A percentile compares a stretch with the other conserved stretches of the same genome.
Evolutionary conservation across 2,113 vertebrate species (phyloP).

Genomic region (Corapipo altera): DNA sequence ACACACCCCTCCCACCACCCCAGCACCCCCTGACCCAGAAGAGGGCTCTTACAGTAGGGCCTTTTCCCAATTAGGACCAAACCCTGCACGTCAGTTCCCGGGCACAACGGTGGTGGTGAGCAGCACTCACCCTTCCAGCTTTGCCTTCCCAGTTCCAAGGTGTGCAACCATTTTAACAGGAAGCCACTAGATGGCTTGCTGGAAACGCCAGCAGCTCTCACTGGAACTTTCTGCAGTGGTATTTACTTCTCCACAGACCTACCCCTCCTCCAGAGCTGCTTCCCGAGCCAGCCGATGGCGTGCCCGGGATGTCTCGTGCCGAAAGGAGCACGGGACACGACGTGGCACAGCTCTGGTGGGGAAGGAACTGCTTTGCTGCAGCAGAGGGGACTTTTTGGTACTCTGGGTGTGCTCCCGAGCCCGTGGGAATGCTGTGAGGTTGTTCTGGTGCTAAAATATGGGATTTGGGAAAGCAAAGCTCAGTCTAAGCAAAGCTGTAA

Average conservation of each 20-base stretch:
- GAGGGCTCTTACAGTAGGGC: background rate
- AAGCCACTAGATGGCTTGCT: conserved; percentile 67
- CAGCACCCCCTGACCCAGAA: background rate
- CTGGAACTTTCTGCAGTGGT: conserved; percentile 32
- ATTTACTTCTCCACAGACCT: background rate
- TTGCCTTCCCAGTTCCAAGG: background rate
- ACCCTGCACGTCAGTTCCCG: rapidly evolving
- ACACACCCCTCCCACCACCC: background rate
- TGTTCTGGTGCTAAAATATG: background rate
- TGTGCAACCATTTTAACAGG: background rate
- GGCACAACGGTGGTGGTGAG: rapidly evolving
- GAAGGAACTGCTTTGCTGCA: background rate
- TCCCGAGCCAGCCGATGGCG: rapidly evolving
- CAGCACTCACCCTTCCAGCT: background rate
- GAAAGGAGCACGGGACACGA: background rate
- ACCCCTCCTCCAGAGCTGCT: background rate
- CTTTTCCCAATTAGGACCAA: background rate
- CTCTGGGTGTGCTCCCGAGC: background rate
- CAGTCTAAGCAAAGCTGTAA: background rate
- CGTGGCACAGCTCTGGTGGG: background rate
- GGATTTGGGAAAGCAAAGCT: background rate
- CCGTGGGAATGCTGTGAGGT: rapidly evolving
- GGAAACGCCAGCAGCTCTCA: background rate
- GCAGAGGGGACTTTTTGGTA: background rate
- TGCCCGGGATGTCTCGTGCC: rapidly evolving